A percentile compares a stretch with the other conserved stretches of the same genome.
Evolutionary conservation across 2,888 invertebrate genomes (phyloP).

Genomic region (Athalia cordata): DNA sequence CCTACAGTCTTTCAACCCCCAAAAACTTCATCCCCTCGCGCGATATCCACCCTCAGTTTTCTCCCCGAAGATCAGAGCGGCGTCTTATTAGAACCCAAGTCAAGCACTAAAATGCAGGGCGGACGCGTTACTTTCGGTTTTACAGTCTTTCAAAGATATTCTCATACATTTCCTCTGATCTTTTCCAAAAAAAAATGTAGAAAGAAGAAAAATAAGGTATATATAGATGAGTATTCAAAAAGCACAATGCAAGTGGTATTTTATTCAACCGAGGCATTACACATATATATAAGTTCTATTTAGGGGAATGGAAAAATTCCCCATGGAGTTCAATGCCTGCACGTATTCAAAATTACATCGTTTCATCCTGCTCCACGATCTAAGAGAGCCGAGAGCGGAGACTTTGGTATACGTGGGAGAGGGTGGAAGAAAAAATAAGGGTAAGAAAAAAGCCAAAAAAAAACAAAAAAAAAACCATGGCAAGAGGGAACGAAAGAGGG

Average conservation of each 20-base stretch:
- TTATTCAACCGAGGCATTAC: no score
- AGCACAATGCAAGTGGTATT: no score
- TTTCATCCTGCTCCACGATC: conserved; percentile 32
- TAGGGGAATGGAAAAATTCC: conserved; percentile 1
- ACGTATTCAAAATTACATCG: conserved; percentile 40
- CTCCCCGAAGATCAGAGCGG: background rate
- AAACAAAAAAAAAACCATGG: background rate
- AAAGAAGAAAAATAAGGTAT: no score
- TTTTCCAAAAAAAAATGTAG: no score
- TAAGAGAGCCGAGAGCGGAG: conserved; percentile 12
- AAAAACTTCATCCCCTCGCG: conserved; percentile 7
- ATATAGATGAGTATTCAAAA: no score
- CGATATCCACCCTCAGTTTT: conserved; percentile 13
- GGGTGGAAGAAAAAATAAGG: background rate
- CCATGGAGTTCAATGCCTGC: conserved; percentile 15
- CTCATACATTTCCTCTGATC: no score
- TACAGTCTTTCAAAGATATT: no score
- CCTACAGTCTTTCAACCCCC: background rate
- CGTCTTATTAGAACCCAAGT: no score
- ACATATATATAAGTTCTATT: background rate
- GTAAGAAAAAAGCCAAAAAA: background rate
- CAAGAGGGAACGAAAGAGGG: conserved; percentile 8
- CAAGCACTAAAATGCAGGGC: no score
- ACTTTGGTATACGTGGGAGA: background rate
- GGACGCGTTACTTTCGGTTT: no score